Conservation (phyloP, 2,888 invertebrate genomes). For the Hartigia nigra region DNA sequence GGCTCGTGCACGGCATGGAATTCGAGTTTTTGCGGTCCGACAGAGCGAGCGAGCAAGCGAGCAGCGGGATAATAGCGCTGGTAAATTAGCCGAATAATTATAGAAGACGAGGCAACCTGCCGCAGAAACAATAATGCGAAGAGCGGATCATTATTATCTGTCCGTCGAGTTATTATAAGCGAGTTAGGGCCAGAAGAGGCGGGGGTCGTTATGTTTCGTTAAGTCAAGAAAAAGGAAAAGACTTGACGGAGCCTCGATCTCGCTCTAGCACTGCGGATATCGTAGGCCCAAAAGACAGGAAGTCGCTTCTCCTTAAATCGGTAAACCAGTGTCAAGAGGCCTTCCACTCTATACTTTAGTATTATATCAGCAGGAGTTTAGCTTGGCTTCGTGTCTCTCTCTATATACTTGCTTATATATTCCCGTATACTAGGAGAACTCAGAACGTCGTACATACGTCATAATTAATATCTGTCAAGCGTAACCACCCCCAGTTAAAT, state of each 20-base stretch:
- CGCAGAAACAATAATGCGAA: conserved; percentile 54
- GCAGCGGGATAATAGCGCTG: conserved; percentile 14
- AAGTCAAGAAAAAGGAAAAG: conserved; percentile 4
- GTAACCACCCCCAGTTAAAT: conserved; percentile 18
- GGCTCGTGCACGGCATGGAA: background rate
- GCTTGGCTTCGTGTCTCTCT: background rate
- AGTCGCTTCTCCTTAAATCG: background rate
- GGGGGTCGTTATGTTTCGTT: conserved; percentile 34
- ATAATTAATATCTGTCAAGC: conserved; percentile 7
- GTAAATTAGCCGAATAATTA: conserved; percentile 55
- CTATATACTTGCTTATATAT: background rate
- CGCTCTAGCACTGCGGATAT: background rate
- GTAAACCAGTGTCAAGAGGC: background rate
- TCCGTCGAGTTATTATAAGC: conserved; percentile 54
- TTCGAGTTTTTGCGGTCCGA: conserved; percentile 7
- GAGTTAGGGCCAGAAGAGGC: conserved; percentile 45
- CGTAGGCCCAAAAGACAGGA: background rate
- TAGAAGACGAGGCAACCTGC: conserved; percentile 42
- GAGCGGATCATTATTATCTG: conserved; percentile 51
- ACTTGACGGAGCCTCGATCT: background rate
- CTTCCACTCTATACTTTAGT: background rate
- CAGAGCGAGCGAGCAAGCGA: background rate
- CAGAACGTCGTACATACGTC: background rate
- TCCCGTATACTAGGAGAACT: background rate
- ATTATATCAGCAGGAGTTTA: background rate